Percentiles rank a stretch among this genome's conserved stretches.
These are phyloP conservation scores for Hydrolagus affinis DNA, from an alignment of 2,113 vertebrate species.

Conservation along the genomic window DNA sequence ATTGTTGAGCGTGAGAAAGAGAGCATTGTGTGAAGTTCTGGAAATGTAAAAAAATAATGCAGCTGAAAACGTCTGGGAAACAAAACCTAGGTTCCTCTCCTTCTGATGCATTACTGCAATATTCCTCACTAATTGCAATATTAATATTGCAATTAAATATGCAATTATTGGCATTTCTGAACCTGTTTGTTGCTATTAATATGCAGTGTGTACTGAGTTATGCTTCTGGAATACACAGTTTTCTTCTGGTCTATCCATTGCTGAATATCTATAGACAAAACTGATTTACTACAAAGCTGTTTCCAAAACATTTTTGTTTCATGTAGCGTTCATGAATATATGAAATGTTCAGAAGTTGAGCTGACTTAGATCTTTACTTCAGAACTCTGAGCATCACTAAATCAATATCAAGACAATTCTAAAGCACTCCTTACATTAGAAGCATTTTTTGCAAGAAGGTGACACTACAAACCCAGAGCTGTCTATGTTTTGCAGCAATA, in stretches of 20 bases:
- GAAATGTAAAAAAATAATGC: neutral
- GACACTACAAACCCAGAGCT: neutral
- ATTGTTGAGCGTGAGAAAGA: neutral
- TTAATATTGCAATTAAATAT: neutral
- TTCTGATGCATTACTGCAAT: neutral
- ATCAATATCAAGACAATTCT: neutral
- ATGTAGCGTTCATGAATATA: neutral
- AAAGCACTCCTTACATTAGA: neutral
- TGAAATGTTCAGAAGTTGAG: constrained; percentile 1
- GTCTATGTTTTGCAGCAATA: neutral
- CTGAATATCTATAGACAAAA: neutral
- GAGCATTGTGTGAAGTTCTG: neutral
- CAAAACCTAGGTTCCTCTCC: no score
- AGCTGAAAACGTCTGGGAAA: neutral
- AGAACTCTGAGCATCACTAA: neutral
- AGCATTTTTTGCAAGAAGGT: neutral
- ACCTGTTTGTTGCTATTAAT: neutral
- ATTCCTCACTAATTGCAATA: no score
- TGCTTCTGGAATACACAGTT: neutral
- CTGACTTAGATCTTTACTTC: neutral
- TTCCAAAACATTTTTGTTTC: neutral
- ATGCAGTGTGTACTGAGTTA: neutral
- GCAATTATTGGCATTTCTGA: neutral
- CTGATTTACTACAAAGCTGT: neutral
- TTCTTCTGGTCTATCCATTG: neutral